A percentile compares a stretch with the other conserved stretches of the same genome.
Conservation (phyloP, 2,113 vertebrate genomes). For the Phrynocephalus versicolor region DNA sequence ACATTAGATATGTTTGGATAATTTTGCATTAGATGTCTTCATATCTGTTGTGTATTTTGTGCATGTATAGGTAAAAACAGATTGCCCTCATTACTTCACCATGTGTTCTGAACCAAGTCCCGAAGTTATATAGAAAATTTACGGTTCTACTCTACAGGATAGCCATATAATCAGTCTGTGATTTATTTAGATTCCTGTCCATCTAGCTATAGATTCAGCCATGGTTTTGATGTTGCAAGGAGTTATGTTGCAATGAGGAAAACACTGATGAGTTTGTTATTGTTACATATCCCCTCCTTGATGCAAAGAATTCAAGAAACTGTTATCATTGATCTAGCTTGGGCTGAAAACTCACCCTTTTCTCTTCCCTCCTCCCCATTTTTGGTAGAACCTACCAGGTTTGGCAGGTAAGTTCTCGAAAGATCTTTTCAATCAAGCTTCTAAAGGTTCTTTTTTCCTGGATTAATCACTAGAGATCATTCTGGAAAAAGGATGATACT, state of each 20-base stretch:
- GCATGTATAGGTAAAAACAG: neutral
- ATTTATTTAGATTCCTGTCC: neutral
- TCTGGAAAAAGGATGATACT: neutral
- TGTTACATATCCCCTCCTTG: neutral
- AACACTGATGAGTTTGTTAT: neutral
- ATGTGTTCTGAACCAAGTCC: neutral
- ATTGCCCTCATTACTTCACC: neutral
- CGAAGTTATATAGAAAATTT: neutral
- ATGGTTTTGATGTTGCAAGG: neutral
- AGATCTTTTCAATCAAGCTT: too few relatives aligned
- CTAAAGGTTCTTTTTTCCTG: too few relatives aligned
- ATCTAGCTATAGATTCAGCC: neutral
- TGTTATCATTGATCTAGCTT: neutral
- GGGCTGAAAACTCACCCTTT: too few relatives aligned
- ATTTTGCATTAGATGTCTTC: conserved; percentile 4
- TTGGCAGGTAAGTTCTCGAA: too few relatives aligned
- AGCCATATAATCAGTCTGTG: neutral
- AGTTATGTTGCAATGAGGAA: too few relatives aligned
- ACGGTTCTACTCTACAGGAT: neutral
- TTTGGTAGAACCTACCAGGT: neutral
- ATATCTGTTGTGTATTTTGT: neutral
- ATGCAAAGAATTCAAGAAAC: neutral
- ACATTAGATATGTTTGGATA: conserved; percentile 22
- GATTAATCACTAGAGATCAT: neutral
- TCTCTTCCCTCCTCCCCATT: too few relatives aligned